Percentiles rank a stretch among this genome's conserved stretches.
These are phyloP conservation scores for Sycophaga agraensis DNA, from an alignment of 1,140 invertebrate species.

Conservation along the genomic window DNA sequence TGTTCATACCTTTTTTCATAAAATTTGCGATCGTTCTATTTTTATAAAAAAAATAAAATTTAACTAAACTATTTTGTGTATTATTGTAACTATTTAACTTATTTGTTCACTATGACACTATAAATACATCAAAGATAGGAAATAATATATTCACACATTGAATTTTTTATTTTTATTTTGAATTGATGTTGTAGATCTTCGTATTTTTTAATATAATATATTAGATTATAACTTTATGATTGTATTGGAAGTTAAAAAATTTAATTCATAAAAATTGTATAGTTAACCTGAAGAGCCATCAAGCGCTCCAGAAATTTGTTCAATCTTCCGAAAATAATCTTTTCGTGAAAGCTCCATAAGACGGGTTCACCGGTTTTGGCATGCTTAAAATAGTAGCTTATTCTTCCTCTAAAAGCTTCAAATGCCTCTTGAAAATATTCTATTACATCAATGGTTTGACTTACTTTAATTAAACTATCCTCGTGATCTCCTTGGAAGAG, in stretches of 20 bases:
- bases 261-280: background rate
- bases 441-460: conserved; percentile 35
- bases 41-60: background rate
- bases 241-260: background rate
- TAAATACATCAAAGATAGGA: too few relatives aligned
- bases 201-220: too few relatives aligned
- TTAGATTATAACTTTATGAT: too few relatives aligned
- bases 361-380: conserved; percentile 48
- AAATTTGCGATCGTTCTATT: background rate
- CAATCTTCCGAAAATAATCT: conserved; percentile 64
- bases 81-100: too few relatives aligned
- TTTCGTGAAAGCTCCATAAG: conserved; percentile 67
- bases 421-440: conserved; percentile 47
- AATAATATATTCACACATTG: too few relatives aligned
- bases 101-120: too few relatives aligned
- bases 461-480: conserved; percentile 51
- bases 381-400: conserved; percentile 61
- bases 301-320: conserved; percentile 62
- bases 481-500: conserved; percentile 66
- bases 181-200: too few relatives aligned
- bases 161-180: too few relatives aligned
- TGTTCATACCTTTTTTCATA: background rate
- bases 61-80: too few relatives aligned
- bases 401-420: conserved; percentile 56
- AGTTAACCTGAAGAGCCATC: conserved; percentile 40